A percentile compares a stretch with the other conserved stretches of the same genome.
Conservation (phyloP, 2,888 invertebrate species). For the Callyntrura guangdongensis region DNA sequence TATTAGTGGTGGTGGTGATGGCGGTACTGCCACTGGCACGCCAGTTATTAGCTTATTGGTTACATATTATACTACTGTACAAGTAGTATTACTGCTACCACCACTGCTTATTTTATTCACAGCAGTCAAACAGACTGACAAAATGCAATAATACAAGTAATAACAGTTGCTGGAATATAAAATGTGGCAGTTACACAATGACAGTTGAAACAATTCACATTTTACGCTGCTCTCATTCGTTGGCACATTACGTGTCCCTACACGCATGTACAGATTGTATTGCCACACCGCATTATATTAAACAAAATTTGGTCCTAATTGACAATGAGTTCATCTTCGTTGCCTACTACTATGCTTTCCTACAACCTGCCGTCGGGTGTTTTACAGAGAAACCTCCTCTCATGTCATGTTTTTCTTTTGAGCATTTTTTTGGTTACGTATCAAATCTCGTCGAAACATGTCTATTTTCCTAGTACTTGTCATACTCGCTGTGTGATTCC, state of each 20-base stretch:
- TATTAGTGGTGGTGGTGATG: neutral
- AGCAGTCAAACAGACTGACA: constrained; percentile 29
- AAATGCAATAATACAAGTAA: constrained; percentile 43
- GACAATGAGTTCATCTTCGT: too few relatives aligned
- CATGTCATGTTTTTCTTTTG: too few relatives aligned
- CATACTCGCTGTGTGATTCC: too few relatives aligned
- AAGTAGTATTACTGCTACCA: neutral
- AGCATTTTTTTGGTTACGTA: too few relatives aligned
- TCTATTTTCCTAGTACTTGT: too few relatives aligned
- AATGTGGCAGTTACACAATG: constrained; percentile 31
- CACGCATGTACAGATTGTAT: neutral
- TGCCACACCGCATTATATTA: constrained; percentile 14
- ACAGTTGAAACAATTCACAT: constrained; percentile 18
- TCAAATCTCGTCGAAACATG: too few relatives aligned
- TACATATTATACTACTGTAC: neutral
- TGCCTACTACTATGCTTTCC: too few relatives aligned
- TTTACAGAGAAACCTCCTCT: too few relatives aligned
- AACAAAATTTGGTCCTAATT: too few relatives aligned
- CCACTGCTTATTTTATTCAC: neutral
- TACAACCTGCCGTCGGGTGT: too few relatives aligned
- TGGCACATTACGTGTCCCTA: neutral
- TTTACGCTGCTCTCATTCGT: constrained; percentile 19
- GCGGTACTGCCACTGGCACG: neutral
- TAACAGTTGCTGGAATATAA: constrained; percentile 55
- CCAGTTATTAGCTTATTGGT: constrained; percentile 73